Evolutionary conservation across 1,140 invertebrate genomes (phyloP).

Genomic region (Ephestia elutella): DNA sequence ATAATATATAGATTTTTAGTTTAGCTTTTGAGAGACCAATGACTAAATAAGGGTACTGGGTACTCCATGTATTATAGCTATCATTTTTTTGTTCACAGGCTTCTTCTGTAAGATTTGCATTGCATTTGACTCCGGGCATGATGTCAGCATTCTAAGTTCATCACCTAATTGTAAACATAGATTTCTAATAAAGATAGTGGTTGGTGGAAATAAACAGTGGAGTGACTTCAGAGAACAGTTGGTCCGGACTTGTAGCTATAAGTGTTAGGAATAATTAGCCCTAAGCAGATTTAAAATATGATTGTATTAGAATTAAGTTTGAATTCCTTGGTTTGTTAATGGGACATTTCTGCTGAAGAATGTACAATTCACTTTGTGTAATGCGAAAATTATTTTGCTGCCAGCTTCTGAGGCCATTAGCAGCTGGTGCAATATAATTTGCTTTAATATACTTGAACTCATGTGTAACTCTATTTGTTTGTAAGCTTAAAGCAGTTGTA

Average conservation of each 20-base stretch:
- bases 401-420: conserved; percentile 17
- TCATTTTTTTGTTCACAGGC: conserved; percentile 21
- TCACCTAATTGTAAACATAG: conserved; percentile 56
- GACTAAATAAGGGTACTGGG: too few species aligned
- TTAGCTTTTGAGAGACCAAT: too few species aligned
- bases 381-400: conserved; percentile 39
- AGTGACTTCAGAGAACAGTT: conserved; percentile 57
- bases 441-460: conserved; percentile 15
- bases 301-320: conserved; percentile 66
- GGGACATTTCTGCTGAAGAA: conserved; percentile 47
- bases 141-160: conserved; percentile 49
- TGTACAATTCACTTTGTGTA: conserved; percentile 29
- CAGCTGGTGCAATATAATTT: conserved; percentile 39
- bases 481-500: conserved; percentile 57
- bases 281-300: conserved; percentile 63
- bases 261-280: conserved; percentile 58
- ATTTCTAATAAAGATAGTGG: conserved; percentile 59
- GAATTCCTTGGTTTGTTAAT: conserved; percentile 51
- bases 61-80: neutral
- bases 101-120: conserved; percentile 24
- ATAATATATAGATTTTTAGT: too few species aligned
- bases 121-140: conserved; percentile 55
- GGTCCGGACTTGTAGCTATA: conserved; percentile 64
- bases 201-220: conserved; percentile 48
- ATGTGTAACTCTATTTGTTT: conserved; percentile 27